Base-by-base conservation (phyloP, 2,888 invertebrate genomes). In the Nymphalis c-album region DNA sequence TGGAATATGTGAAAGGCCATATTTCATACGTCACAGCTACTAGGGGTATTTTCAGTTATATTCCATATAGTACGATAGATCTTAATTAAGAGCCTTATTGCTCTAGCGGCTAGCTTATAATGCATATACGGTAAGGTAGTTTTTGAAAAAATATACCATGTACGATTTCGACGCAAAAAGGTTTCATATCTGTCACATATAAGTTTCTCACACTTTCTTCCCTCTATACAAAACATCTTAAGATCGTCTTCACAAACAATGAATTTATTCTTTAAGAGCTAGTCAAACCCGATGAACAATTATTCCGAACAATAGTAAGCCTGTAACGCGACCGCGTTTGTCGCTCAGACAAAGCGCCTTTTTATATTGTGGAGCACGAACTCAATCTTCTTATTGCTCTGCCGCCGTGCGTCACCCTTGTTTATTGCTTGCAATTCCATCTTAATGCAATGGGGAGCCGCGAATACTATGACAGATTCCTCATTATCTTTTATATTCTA, bases 331-430 rank as follows among this genome's bases (percentile, higher is more conserved):
- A 10, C 35, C 57, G 35, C 31, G 55, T 55, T 31, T 55, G 31
- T 40, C 59, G 26, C 48, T 18, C 48, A 48, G 18, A 71, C 68
- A 77, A 82, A 77, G 77, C 74, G 71, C 70, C 77, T 64, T 70
- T 68, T 69, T 65, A 75, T 76, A 76, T 76, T 77, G 76, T 76
- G 73, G 75, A 75, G 80, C 85, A 85, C 84, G 85, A 83, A 81
- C 80, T 79, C 82, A 84, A 85, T 85, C 83, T 82, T 75, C 65
- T 77, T 76, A 84, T 82, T 80, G 81, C 78, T 77, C 50, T 72
- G 35, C 40, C 57, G 35, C 18, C 8, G 40, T 31, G 40, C 57
- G 76, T 60, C 59, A 26, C 61, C 66, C 68, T 71, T 70, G 61
- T 71, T 72, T 71, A 66, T 69, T 64, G 67, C 64, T 22, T 55